Evolutionary conservation across 2,797 vertebrate genomes (phyloP).

Genomic region (Enteromius trimaculatus): DNA sequence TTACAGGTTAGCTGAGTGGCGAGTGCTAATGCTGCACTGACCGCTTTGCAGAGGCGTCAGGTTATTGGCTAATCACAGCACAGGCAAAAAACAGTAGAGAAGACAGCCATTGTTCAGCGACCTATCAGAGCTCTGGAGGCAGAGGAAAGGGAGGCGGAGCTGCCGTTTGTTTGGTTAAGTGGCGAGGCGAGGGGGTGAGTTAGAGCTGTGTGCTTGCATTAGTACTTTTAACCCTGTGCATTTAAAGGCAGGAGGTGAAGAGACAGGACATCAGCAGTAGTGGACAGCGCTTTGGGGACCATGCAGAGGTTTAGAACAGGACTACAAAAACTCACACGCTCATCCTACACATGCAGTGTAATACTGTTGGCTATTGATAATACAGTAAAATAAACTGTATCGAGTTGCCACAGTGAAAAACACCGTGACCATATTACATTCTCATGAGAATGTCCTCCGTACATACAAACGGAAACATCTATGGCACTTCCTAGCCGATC

Average conservation of each 20-base stretch:
- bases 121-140: constrained; percentile 42
- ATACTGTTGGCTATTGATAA: constrained; percentile 51
- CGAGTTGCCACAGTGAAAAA: constrained; percentile 28
- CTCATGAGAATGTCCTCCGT: constrained; percentile 18
- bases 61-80: constrained; percentile 41
- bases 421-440: constrained; percentile 46
- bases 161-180: constrained; percentile 50
- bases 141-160: constrained; percentile 24
- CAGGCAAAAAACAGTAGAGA: constrained; percentile 39
- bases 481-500: constrained; percentile 18
- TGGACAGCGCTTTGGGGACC: constrained; percentile 56
- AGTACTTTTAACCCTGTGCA: constrained; percentile 51
- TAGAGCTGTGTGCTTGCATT: constrained; percentile 48
- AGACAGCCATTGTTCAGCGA: constrained; percentile 47
- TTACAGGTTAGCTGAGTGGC: constrained; percentile 50
- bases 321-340: constrained; percentile 33
- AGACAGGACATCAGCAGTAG: constrained; percentile 56
- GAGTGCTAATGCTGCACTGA: constrained; percentile 40
- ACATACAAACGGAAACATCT: constrained; percentile 13
- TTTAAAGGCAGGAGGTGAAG: constrained; percentile 61
- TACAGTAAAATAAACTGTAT: constrained; percentile 39
- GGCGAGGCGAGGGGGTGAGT: constrained; percentile 35
- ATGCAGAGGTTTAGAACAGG: constrained; percentile 54
- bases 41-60: constrained; percentile 45
- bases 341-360: constrained; percentile 52